Evolutionary conservation across 2,797 vertebrate genomes (phyloP).

Genomic region (Alectoris magna): DNA sequence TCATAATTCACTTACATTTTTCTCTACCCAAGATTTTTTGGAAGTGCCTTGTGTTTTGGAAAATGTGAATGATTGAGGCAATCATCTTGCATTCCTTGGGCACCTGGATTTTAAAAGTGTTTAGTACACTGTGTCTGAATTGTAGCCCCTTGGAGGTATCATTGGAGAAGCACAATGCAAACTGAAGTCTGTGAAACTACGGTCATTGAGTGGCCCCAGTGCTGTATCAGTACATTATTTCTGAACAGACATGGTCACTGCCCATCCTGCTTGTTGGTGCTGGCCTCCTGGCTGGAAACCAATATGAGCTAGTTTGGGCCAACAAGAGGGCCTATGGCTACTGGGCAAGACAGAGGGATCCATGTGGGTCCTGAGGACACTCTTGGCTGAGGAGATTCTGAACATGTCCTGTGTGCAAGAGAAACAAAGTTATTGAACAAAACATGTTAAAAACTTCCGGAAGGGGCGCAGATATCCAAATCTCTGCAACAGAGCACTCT

Average conservation of each 20-base stretch:
- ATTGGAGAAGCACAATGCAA: not conserved
- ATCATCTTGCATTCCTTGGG: not conserved
- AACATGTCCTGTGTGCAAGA: not conserved
- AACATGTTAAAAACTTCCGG: not conserved
- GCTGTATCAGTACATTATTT: not conserved
- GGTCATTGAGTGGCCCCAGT: fast-evolving
- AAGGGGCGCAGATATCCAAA: conserved; percentile 13
- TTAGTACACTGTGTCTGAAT: not conserved
- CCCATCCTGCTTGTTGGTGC: not conserved
- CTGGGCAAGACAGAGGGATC: not conserved
- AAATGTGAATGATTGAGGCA: not conserved
- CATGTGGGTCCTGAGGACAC: not conserved
- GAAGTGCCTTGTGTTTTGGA: not conserved
- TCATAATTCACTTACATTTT: not conserved
- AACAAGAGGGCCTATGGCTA: not conserved
- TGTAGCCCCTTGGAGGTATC: not conserved
- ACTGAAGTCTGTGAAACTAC: not conserved
- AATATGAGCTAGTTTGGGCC: not conserved
- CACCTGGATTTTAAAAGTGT: not conserved
- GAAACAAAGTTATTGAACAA: not conserved
- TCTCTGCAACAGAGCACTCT: not conserved
- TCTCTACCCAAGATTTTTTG: not conserved
- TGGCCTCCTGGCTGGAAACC: not conserved
- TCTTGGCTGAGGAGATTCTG: not conserved
- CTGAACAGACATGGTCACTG: not conserved